Percentiles rank a stretch among this genome's conserved stretches.
Conservation (phyloP, 2,113 vertebrate species). For the Illadopsis cleaveri region DNA sequence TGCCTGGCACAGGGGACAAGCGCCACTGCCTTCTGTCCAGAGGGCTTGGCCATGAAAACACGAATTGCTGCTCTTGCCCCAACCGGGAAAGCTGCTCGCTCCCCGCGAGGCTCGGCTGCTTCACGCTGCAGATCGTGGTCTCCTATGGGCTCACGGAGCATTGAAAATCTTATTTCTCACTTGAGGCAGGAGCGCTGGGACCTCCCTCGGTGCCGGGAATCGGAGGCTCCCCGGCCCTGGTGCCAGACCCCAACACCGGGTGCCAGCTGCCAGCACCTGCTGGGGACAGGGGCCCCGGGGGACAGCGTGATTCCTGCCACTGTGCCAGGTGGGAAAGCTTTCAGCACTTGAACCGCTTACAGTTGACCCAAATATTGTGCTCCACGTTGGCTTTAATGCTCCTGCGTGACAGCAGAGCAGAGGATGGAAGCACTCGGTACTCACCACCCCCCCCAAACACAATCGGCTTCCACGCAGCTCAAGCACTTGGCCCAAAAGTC, state of each 20-base stretch:
- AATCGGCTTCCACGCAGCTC: neutral
- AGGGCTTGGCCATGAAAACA: neutral
- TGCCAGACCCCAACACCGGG: neutral
- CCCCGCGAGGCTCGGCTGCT: neutral
- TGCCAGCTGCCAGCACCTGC: neutral
- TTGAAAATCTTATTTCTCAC: accelerated
- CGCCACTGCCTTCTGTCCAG: accelerated
- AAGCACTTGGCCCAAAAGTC: neutral
- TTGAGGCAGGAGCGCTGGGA: neutral
- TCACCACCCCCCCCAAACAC: accelerated
- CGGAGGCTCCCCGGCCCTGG: neutral
- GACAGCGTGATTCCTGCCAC: accelerated
- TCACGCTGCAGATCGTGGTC: neutral
- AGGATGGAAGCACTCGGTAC: too few species aligned
- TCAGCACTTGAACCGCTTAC: neutral
- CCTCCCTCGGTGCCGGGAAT: neutral
- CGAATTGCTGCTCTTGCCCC: neutral
- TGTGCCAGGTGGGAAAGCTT: neutral
- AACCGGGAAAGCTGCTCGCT: neutral
- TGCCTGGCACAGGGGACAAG: neutral
- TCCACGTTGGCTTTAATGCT: accelerated
- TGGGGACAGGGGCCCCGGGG: accelerated
- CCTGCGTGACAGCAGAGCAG: neutral
- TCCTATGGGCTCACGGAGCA: accelerated
- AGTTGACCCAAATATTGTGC: neutral